Evolutionary conservation across 2,113 vertebrate species (phyloP), one percentile per base, ranked within the genome.

Genomic region (Pedionomus torquatus): DNA sequence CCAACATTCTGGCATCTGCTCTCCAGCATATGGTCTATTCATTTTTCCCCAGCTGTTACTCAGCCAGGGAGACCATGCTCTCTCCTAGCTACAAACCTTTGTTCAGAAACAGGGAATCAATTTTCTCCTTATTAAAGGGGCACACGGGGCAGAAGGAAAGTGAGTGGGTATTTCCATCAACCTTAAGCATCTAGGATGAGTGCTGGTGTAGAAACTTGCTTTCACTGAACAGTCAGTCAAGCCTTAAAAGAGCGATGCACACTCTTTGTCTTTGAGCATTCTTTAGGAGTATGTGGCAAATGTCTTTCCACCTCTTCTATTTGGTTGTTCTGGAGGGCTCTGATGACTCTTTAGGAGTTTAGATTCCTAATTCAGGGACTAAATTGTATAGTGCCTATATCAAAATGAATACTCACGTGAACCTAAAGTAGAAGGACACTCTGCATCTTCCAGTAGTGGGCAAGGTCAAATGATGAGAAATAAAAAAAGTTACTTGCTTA

Each of bases 21-120:
- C 83, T 83, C 61, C 44, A 77, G 55, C 97, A 95, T 95, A 95
- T 92, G 94, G 86, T 79, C 92, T 84, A 21, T 68, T 97, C 65
- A 61, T 43, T 92, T 89, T 69, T 25, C 72, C 95, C 83, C 92
- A 95, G 92, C 72, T 97, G 93, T 87, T 96, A 84, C 57, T 58
- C 86, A 93, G 65, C n/a, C 69, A 82, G 89, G 61, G 65, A 92
- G 48, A 89, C 41, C n/a, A 70, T 26, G 55, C 51, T 87, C 35
- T 69, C 85, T 80, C 72, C 60, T 63, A 77, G 76, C 55, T 90
- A 65, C 57, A 78, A 61, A 81, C 48, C 72, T 92, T 83, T 89
- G 39, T 72, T 93, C 55, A 90, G 86, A 92, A 96, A 64, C 2
- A 24, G 31, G 43, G 48, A 92, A 94, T 78, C 39, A 48, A 82